Conservation (phyloP, 2,888 invertebrate species). For the Protonemura montana region DNA sequence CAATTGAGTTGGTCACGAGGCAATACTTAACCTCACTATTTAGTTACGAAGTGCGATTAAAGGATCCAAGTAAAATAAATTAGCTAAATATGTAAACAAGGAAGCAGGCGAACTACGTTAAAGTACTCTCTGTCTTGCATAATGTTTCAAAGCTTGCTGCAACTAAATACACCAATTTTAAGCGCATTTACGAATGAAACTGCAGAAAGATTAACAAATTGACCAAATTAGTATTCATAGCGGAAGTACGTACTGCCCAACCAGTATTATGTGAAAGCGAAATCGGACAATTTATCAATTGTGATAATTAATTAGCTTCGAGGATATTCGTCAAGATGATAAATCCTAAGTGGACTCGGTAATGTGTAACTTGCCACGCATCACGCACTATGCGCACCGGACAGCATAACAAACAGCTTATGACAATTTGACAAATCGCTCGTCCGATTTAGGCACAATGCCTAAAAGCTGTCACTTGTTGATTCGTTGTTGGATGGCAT, state of each 20-base stretch:
- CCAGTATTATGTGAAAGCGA: neutral
- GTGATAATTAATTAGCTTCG: neutral
- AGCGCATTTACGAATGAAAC: neutral
- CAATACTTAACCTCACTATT: neutral
- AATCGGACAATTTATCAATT: neutral
- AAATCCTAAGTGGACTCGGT: neutral
- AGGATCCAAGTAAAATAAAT: neutral
- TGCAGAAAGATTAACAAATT: neutral
- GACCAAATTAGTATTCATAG: neutral
- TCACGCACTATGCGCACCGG: neutral
- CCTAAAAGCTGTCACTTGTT: constrained; percentile 17
- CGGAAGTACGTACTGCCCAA: neutral
- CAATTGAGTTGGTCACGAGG: neutral
- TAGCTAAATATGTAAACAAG: neutral
- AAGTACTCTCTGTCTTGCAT: neutral
- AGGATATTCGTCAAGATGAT: neutral
- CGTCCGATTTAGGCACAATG: neutral
- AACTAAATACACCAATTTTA: neutral
- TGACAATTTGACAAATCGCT: neutral
- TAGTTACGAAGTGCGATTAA: neutral
- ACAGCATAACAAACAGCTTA: neutral
- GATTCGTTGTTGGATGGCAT: neutral
- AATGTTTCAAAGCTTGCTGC: neutral
- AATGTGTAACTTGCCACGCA: neutral
- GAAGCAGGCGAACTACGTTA: neutral